Conservation (phyloP, 2,113 vertebrate species). For the Pseudolaguvia tuberculata region DNA sequence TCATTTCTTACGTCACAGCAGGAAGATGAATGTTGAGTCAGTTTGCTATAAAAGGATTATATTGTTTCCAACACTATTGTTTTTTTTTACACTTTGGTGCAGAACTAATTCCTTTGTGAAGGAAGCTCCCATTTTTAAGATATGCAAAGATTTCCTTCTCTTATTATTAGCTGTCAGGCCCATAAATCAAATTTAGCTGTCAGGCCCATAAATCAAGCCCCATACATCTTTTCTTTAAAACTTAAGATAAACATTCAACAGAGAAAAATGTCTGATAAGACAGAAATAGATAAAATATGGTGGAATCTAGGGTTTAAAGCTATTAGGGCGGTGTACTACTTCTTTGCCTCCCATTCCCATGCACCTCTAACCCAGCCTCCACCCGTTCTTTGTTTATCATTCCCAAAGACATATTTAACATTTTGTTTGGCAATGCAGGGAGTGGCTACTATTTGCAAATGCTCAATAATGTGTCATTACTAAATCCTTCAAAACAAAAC, state of each 20-base stretch:
- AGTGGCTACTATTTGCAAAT: constrained; percentile 9
- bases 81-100: constrained; percentile 23
- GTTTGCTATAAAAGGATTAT: background rate
- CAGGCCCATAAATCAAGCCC: constrained; percentile 62
- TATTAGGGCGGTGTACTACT: constrained; percentile 19
- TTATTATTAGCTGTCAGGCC: constrained; percentile 47
- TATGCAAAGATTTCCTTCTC: constrained; percentile 54
- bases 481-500: constrained; percentile 29
- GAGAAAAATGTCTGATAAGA: constrained; percentile 60
- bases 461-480: constrained; percentile 2
- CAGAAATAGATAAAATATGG: constrained; percentile 25
- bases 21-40: background rate
- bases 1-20: background rate
- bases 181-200: constrained; percentile 63
- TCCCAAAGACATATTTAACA: constrained; percentile 55
- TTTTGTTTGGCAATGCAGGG: constrained; percentile 45
- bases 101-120: constrained; percentile 26
- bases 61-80: background rate
- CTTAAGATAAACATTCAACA: constrained; percentile 65
- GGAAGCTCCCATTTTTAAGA: constrained; percentile 31
- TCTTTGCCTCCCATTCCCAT: constrained; percentile 12
- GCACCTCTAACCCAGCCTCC: background rate
- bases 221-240: constrained; percentile 55
- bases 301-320: background rate
- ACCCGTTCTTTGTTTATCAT: constrained; percentile 33